A percentile compares a stretch with the other conserved stretches of the same genome.
Conservation (phyloP, 2,113 vertebrate genomes). For the Sphaerodactylus townsendi region DNA sequence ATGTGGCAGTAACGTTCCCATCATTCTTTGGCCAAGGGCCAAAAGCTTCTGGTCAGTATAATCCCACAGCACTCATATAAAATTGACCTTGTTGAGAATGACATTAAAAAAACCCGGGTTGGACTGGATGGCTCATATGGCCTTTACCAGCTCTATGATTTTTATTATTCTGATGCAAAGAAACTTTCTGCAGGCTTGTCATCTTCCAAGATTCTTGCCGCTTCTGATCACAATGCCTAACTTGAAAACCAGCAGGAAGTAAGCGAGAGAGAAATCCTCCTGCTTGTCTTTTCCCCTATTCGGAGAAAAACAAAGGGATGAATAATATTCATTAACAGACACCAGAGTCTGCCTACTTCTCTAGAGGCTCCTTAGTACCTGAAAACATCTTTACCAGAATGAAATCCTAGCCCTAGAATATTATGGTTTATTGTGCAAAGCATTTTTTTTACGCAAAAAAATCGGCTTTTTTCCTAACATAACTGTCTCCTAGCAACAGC, state of each 20-base stretch:
- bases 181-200: too few species aligned
- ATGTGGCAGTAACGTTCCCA: too few species aligned
- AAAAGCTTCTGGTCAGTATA: too few species aligned
- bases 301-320: background rate
- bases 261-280: background rate
- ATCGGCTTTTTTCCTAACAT: background rate
- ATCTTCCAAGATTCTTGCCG: too few species aligned
- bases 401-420: background rate
- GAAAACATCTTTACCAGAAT: background rate
- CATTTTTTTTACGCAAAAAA: background rate
- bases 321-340: rapidly evolving
- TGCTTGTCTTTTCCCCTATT: background rate
- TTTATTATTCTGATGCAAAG: too few species aligned
- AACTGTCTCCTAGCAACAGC: background rate
- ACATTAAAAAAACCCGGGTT: too few species aligned
- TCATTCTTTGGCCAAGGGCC: too few species aligned
- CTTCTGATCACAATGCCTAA: background rate
- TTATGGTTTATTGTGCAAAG: background rate
- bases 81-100: too few species aligned
- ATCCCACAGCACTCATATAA: too few species aligned
- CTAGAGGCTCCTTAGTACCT: background rate
- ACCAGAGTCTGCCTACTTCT: background rate
- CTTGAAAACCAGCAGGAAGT: background rate
- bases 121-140: too few species aligned
- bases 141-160: too few species aligned